phyloP scores from a whole-genome alignment of 2,888 invertebrate genomes.

The Dryomyza anilis region DNA sequence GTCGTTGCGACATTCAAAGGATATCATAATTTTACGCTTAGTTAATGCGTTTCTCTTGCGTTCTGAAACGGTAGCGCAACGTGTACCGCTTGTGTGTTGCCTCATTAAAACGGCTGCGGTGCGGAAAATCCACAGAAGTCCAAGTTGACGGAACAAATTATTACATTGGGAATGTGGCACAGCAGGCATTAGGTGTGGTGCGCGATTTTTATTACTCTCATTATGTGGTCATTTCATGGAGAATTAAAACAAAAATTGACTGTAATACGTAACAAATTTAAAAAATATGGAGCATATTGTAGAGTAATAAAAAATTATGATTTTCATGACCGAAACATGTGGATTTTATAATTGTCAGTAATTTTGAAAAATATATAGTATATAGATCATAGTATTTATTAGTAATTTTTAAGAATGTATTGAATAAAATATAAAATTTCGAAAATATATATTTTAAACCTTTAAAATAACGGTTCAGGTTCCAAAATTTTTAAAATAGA shows the following conservation, averaged over 20 bases:
- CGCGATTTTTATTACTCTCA: not conserved
- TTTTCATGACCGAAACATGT: too few species aligned
- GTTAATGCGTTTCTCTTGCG: not conserved
- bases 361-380: too few species aligned
- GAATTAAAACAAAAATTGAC: not conserved
- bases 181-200: not conserved
- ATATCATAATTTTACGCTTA: slow-evolving; percentile 6
- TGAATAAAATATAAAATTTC: too few species aligned
- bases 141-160: slow-evolving; percentile 2
- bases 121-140: not conserved
- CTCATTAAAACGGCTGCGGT: not conserved
- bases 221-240: slow-evolving; percentile 15
- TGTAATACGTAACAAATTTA: too few species aligned
- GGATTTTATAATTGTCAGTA: too few species aligned
- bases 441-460: too few species aligned
- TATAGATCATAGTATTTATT: too few species aligned
- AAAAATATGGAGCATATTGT: too few species aligned
- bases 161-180: not conserved
- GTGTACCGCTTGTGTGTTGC: not conserved
- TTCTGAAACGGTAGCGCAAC: not conserved
- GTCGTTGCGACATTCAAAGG: not conserved
- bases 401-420: too few species aligned
- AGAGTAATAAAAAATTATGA: too few species aligned
- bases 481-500: too few species aligned
- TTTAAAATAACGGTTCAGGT: too few species aligned